A percentile compares a stretch with the other conserved stretches of the same genome.
These are phyloP conservation scores for Limosa lapponica DNA, from an alignment of 2,797 vertebrate genomes.

Conservation along the genomic window DNA sequence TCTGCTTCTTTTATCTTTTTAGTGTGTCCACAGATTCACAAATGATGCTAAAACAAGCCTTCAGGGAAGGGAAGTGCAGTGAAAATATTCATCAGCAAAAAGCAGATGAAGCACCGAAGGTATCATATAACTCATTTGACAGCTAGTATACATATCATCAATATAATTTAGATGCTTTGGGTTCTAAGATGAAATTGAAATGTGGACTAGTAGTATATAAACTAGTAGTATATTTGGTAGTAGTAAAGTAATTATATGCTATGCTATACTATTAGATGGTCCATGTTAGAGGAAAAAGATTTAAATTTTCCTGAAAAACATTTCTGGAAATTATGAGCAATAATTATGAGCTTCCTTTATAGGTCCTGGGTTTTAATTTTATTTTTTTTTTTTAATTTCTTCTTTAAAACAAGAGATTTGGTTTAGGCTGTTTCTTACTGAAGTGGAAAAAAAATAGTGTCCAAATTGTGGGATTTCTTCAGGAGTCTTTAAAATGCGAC, in stretches of 20 bases:
- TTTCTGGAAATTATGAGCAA: background rate
- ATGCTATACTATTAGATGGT: background rate
- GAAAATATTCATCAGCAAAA: constrained; percentile 51
- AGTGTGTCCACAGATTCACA: constrained; percentile 46
- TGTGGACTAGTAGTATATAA: background rate
- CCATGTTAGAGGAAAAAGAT: background rate
- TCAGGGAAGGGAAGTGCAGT: background rate
- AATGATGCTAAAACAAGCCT: constrained; percentile 36
- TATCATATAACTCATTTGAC: constrained; percentile 21
- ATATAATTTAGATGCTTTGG: background rate
- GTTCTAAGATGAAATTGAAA: background rate
- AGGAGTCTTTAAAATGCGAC: background rate
- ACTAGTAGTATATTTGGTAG: background rate
- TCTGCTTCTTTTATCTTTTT: background rate
- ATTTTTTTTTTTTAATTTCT: background rate
- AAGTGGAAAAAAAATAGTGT: background rate
- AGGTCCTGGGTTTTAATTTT: background rate
- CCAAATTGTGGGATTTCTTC: background rate
- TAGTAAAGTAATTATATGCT: background rate
- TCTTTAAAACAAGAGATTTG: background rate
- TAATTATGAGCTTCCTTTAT: background rate
- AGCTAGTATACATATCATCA: background rate
- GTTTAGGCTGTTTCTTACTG: background rate
- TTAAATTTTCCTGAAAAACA: background rate
- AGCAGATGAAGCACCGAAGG: constrained; percentile 48